phyloP scores from a whole-genome alignment of 1,140 invertebrate genomes.

The Berghia stephanieae region DNA sequence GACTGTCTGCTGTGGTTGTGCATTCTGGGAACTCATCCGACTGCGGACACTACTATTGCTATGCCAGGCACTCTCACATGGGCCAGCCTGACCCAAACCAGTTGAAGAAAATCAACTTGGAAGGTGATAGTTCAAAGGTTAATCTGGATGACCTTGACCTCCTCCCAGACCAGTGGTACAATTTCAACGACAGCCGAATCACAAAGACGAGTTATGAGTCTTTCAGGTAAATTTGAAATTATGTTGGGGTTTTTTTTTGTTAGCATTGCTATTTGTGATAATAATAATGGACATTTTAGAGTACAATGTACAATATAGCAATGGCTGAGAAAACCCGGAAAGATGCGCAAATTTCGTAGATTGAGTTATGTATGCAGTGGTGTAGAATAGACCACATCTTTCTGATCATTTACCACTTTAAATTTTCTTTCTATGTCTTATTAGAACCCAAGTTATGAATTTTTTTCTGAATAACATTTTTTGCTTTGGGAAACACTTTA shows the following conservation, averaged over 20 bases:
- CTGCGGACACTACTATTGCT: slow-evolving; percentile 87
- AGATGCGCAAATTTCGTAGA: too few relatives aligned
- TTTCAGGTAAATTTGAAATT: slow-evolving; percentile 59
- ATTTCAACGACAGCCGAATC: slow-evolving; percentile 83
- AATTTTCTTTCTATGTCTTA: too few relatives aligned
- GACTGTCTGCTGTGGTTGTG: too few relatives aligned
- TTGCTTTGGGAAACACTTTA: too few relatives aligned
- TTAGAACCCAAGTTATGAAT: too few relatives aligned
- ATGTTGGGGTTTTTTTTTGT: not conserved
- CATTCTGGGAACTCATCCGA: too few relatives aligned
- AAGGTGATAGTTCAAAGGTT: too few relatives aligned
- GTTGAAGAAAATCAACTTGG: slow-evolving; percentile 21
- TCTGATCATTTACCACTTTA: too few relatives aligned
- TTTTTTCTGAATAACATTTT: too few relatives aligned
- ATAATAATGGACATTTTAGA: not conserved
- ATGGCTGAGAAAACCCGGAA: too few relatives aligned
- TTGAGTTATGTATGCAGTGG: too few relatives aligned
- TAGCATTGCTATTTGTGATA: not conserved
- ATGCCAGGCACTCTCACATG: slow-evolving; percentile 71
- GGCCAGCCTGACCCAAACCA: slow-evolving; percentile 40
- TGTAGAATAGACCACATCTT: too few relatives aligned
- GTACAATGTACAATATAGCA: not conserved
- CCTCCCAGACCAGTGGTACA: slow-evolving; percentile 75
- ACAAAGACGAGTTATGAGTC: slow-evolving; percentile 72
- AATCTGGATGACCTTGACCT: slow-evolving; percentile 48